Evolutionary conservation across 2,113 vertebrate species (phyloP).

Genomic region (Festucalex cinctus): DNA sequence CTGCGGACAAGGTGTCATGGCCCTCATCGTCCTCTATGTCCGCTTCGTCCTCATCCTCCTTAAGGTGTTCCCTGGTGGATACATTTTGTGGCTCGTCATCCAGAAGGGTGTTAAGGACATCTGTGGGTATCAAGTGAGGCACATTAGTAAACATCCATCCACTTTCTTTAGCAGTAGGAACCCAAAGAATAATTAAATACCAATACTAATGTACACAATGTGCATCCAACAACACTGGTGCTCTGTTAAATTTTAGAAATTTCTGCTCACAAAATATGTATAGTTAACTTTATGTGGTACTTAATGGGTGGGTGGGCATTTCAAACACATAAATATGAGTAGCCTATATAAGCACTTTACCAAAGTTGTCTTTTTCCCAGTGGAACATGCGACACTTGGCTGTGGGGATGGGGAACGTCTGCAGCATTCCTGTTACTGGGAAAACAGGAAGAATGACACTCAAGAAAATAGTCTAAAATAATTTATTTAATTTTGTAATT

Average conservation of each 20-base stretch:
- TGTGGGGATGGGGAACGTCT: slow-evolving; percentile 80
- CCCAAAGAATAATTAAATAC: no score
- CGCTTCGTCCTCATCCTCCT: slow-evolving; percentile 56
- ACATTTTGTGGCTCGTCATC: slow-evolving; percentile 76
- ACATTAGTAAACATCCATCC: neutral
- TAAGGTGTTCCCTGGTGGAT: slow-evolving; percentile 50
- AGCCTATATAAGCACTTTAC: slow-evolving; percentile 66
- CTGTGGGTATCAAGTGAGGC: slow-evolving; percentile 59
- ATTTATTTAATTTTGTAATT: neutral
- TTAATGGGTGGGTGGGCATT: no score
- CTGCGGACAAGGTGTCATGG: slow-evolving; percentile 62
- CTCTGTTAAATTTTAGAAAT: no score
- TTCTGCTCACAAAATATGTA: no score
- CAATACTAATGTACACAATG: no score
- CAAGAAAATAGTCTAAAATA: neutral
- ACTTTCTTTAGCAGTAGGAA: neutral
- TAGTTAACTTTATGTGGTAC: no score
- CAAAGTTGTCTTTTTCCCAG: slow-evolving; percentile 96
- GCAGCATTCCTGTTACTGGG: slow-evolving; percentile 68
- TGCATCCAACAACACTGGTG: no score
- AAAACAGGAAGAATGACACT: neutral
- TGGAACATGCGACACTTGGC: slow-evolving; percentile 86
- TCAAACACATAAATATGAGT: no score
- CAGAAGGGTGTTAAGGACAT: slow-evolving; percentile 84
- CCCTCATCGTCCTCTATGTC: slow-evolving; percentile 67